A percentile compares a stretch with the other conserved stretches of the same genome.
phyloP scores from a whole-genome alignment of 2,113 vertebrate species.

The Typhlomys cinereus region DNA sequence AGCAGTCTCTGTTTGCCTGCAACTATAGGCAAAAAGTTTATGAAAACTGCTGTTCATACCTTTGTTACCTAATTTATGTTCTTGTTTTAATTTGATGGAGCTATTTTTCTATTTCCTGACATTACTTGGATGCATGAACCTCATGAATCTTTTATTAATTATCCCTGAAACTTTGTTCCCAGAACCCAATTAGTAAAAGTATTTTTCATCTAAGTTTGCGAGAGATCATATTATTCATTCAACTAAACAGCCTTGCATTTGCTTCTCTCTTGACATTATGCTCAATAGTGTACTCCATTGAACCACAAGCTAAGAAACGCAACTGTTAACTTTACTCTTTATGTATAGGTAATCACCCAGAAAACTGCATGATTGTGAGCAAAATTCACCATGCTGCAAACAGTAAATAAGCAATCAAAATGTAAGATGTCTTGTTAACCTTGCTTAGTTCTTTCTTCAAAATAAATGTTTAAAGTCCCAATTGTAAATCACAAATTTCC shows the following conservation, averaged over 20 bases:
- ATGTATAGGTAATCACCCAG: neutral
- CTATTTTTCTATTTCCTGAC: neutral
- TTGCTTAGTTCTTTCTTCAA: neutral
- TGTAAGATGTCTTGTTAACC: neutral
- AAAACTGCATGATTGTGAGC: neutral
- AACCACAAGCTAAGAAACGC: neutral
- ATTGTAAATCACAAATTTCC: neutral
- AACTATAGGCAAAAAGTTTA: neutral
- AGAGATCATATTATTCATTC: neutral
- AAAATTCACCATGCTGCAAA: neutral
- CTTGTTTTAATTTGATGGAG: neutral
- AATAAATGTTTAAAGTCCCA: neutral
- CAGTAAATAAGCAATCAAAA: neutral
- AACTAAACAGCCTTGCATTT: neutral
- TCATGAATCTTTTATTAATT: constrained; percentile 36
- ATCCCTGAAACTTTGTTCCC: neutral
- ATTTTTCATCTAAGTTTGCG: constrained; percentile 25
- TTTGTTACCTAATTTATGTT: neutral
- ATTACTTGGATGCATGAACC: neutral
- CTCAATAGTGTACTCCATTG: neutral
- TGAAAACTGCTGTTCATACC: neutral
- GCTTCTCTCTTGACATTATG: neutral
- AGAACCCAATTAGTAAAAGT: neutral
- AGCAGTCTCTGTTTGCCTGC: neutral
- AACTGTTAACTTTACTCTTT: neutral